Evolutionary conservation across 1,140 invertebrate genomes (phyloP).

Genomic region (Charaxes varanes): DNA sequence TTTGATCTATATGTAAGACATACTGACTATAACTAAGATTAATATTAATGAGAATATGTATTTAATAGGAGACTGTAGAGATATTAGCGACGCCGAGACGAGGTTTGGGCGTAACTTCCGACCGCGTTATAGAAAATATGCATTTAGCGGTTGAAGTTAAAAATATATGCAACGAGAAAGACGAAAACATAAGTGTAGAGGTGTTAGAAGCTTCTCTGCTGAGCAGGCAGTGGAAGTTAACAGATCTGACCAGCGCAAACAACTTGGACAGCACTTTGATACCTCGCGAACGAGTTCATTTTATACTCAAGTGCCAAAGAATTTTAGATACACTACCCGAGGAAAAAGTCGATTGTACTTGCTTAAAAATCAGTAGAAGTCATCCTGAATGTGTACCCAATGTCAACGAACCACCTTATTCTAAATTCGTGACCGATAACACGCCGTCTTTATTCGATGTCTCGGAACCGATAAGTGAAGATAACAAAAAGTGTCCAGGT

Average conservation of each 20-base stretch:
- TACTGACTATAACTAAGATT: no score
- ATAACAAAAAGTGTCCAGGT: conserved; percentile 26
- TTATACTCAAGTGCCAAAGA: conserved; percentile 52
- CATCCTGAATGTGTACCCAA: conserved; percentile 30
- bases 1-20: no score
- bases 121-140: conserved; percentile 47
- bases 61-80: conserved; percentile 67
- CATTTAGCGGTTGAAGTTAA: conserved; percentile 60
- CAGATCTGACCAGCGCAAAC: conserved; percentile 33
- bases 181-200: conserved; percentile 42
- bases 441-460: conserved; percentile 38
- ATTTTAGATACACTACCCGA: conserved; percentile 35
- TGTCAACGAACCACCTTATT: conserved; percentile 47
- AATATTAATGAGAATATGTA: no score
- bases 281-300: conserved; percentile 57
- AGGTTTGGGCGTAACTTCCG: conserved; percentile 33
- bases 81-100: conserved; percentile 52
- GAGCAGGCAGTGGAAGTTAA: conserved; percentile 61
- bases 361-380: conserved; percentile 42
- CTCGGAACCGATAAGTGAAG: conserved; percentile 20
- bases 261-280: conserved; percentile 33
- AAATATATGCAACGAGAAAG: conserved; percentile 58
- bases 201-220: conserved; percentile 60
- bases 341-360: conserved; percentile 43
- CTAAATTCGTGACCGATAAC: conserved; percentile 55